A percentile compares a stretch with the other conserved stretches of the same genome.
Conservation (phyloP, 1,140 invertebrate species). For the Trichonephila clavata region DNA sequence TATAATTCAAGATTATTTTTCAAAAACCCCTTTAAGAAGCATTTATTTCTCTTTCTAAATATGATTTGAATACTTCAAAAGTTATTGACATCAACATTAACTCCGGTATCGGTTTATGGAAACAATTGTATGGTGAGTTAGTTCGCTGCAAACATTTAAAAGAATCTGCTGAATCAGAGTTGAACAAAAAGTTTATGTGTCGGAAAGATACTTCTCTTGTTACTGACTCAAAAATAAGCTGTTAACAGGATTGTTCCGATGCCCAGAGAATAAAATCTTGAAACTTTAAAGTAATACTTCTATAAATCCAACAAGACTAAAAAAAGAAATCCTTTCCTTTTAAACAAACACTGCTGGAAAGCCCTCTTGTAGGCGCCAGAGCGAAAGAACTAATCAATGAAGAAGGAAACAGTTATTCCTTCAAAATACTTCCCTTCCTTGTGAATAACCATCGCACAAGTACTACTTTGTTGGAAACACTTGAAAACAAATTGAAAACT, state of each 20-base stretch:
- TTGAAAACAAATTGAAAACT: conserved; percentile 57
- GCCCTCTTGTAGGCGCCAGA: background rate
- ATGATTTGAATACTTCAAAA: too few relatives aligned
- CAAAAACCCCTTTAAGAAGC: too few relatives aligned
- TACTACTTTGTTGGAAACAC: background rate
- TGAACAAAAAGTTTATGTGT: too few relatives aligned
- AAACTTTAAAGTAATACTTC: background rate
- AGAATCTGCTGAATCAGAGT: too few relatives aligned
- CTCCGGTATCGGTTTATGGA: too few relatives aligned
- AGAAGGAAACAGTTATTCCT: background rate
- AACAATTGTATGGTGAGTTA: too few relatives aligned
- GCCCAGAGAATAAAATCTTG: background rate
- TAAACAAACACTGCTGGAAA: background rate
- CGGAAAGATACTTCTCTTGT: background rate
- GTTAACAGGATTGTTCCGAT: background rate
- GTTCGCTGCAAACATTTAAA: too few relatives aligned
- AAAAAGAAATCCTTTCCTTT: background rate
- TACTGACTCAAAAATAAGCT: background rate
- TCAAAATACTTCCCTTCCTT: background rate
- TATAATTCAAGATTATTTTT: too few relatives aligned
- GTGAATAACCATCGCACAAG: conserved; percentile 26
- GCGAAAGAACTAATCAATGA: background rate
- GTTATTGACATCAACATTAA: too few relatives aligned
- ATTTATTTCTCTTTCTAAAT: too few relatives aligned
- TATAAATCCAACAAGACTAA: too few relatives aligned